phyloP scores from a whole-genome alignment of 2,797 vertebrate species.

The Halcyon smyrnensis region DNA sequence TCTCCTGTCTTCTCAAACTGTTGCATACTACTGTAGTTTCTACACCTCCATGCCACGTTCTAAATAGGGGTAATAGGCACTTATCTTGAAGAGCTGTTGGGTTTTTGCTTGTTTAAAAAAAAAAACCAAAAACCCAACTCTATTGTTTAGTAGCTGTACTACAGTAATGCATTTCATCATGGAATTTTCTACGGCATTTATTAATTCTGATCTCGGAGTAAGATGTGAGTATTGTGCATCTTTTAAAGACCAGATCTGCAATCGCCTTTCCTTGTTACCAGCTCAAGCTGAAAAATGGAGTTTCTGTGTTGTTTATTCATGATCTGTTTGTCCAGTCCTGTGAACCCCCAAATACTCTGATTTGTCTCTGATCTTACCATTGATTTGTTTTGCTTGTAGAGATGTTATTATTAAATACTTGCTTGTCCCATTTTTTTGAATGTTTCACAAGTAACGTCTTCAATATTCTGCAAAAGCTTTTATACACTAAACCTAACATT shows the following conservation, averaged over 20 bases:
- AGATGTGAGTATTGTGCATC: neutral
- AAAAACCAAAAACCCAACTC: neutral
- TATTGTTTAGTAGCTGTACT: neutral
- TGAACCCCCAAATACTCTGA: neutral
- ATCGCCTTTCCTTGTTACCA: neutral
- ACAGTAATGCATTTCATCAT: neutral
- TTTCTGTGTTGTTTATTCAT: neutral
- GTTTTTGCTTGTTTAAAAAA: neutral
- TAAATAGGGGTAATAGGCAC: neutral
- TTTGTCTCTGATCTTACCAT: neutral
- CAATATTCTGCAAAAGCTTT: neutral
- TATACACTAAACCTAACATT: neutral
- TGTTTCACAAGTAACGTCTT: neutral
- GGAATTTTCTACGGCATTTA: neutral
- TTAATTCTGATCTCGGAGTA: neutral
- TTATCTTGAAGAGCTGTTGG: neutral
- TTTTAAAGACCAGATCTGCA: neutral
- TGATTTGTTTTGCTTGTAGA: neutral
- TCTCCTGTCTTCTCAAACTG: neutral
- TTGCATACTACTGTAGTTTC: neutral
- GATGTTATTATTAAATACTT: neutral
- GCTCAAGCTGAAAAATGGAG: neutral
- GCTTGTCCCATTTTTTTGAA: neutral
- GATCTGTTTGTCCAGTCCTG: neutral
- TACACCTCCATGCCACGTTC: neutral